These are phyloP conservation scores for Ypsolopha scabrella DNA, from an alignment of 2,888 invertebrate genomes.

Conservation along the genomic window DNA sequence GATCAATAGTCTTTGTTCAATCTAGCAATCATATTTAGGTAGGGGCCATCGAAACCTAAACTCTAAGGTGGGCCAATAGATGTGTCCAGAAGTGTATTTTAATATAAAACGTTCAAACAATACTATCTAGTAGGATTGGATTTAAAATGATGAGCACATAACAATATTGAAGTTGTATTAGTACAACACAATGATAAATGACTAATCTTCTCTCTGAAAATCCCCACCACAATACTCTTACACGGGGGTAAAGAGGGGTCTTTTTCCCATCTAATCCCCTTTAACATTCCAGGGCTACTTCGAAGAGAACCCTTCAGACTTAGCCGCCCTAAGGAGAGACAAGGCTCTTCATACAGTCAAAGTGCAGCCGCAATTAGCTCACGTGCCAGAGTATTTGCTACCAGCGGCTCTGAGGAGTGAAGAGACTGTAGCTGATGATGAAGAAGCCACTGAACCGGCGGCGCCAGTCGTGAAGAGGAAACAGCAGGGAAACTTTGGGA, in stretches of 20 bases:
- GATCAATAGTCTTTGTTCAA: too few species aligned
- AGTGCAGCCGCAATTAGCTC: conserved; percentile 85
- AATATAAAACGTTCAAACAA: conserved; percentile 6
- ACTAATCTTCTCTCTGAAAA: conserved; percentile 66
- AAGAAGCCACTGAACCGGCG: conserved; percentile 15
- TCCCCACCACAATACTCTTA: neutral
- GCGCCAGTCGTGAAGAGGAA: conserved; percentile 33
- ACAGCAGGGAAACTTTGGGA: conserved; percentile 32
- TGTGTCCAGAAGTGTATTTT: neutral
- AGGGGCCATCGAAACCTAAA: too few species aligned
- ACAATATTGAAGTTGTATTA: neutral
- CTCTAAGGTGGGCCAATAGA: neutral
- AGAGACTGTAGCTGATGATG: conserved; percentile 44
- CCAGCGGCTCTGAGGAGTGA: conserved; percentile 81
- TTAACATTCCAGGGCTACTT: conserved; percentile 78
- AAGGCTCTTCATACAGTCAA: conserved; percentile 88
- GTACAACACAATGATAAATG: conserved; percentile 45
- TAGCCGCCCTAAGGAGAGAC: conserved; percentile 87
- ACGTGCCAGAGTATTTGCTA: conserved; percentile 94
- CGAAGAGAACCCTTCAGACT: conserved; percentile 90
- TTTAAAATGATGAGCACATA: neutral
- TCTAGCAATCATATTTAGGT: too few species aligned
- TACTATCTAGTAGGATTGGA: conserved; percentile 26
- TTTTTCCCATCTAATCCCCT: neutral
- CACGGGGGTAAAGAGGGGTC: too few species aligned